Conservation (phyloP, 2,797 vertebrate species). For the Tokudaia muenninki region DNA sequence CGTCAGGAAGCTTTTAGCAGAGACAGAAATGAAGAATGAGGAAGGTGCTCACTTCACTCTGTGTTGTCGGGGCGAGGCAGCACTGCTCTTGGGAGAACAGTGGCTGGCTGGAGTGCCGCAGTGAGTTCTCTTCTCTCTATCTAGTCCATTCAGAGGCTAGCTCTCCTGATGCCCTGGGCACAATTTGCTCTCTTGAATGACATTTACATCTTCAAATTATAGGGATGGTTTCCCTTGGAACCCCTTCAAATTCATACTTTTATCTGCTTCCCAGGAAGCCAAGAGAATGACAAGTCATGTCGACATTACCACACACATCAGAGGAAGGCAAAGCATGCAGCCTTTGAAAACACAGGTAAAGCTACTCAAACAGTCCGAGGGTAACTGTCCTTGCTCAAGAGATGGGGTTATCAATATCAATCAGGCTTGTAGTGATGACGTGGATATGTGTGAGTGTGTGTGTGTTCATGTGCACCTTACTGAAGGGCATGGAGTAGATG, state of each 20-base stretch:
- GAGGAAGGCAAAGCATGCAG: background rate
- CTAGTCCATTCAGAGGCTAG: background rate
- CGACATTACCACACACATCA: background rate
- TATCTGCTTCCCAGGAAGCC: slow-evolving; percentile 7
- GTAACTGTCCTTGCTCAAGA: background rate
- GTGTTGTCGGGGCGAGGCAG: background rate
- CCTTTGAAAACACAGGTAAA: background rate
- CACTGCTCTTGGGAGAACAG: background rate
- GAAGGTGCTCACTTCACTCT: background rate
- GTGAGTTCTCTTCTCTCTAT: background rate
- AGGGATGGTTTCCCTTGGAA: background rate
- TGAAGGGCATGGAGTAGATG: background rate
- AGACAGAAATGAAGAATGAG: slow-evolving; percentile 12
- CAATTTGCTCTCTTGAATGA: slow-evolving; percentile 3
- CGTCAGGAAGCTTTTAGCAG: background rate
- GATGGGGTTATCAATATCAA: background rate
- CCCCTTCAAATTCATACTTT: slow-evolving; percentile 1
- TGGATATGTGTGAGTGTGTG: background rate
- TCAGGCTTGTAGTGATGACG: background rate
- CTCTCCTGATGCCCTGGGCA: background rate
- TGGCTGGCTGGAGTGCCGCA: background rate
- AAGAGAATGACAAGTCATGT: background rate
- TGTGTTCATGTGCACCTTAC: background rate
- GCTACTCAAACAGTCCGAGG: background rate
- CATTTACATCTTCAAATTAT: slow-evolving; percentile 21